Evolutionary conservation across 2,797 vertebrate species (phyloP).

Genomic region (Typhlichthys subterraneus): DNA sequence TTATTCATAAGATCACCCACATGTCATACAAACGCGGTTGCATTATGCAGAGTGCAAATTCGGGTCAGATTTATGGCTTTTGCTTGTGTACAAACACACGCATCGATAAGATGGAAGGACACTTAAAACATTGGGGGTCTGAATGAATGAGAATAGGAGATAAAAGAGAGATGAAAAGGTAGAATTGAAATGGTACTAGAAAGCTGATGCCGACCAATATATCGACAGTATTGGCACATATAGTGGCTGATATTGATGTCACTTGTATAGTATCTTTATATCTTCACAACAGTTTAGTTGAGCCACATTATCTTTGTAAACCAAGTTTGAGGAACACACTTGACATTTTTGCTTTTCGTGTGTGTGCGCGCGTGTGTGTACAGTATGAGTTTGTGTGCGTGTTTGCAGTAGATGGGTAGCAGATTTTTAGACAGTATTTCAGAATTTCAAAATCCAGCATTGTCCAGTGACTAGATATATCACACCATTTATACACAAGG

Average conservation of each 20-base stretch:
- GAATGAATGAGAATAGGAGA: slow-evolving; percentile 12
- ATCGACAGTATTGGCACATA: no score
- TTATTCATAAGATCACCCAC: slow-evolving; percentile 92
- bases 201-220: not conserved
- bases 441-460: no score
- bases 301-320: no score
- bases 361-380: no score
- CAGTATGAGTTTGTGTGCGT: no score
- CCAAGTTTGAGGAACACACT: no score
- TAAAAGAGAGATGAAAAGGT: slow-evolving; percentile 20
- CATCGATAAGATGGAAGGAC: slow-evolving; percentile 66
- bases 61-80: slow-evolving; percentile 85
- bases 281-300: no score
- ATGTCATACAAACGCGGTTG: slow-evolving; percentile 83
- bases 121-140: slow-evolving; percentile 35
- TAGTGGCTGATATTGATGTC: no score
- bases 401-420: no score
- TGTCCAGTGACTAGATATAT: slow-evolving; percentile 51
- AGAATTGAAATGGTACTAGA: slow-evolving; percentile 27
- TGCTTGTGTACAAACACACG: slow-evolving; percentile 81
- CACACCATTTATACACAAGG: slow-evolving; percentile 27
- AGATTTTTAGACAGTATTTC: no score
- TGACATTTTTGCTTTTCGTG: no score
- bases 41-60: slow-evolving; percentile 91
- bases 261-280: no score